Evolutionary conservation across 2,888 invertebrate species (phyloP).

Genomic region (Allophyes oxyacanthae): DNA sequence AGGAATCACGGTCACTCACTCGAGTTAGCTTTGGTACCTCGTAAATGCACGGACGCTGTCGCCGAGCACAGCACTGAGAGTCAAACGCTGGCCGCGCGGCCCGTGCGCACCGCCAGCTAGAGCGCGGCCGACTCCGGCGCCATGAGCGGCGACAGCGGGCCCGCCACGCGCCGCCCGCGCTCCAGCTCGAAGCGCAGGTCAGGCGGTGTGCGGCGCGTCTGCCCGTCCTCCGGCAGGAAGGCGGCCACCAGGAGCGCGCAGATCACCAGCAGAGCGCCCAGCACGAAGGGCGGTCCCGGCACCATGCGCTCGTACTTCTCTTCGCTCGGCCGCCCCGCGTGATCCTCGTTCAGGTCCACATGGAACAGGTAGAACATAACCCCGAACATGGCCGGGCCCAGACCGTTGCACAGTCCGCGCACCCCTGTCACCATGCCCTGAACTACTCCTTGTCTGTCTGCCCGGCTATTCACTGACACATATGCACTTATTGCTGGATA

Average conservation of each 20-base stretch:
- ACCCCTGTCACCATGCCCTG: conserved; percentile 99
- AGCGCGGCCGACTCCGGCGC: conserved; percentile 93
- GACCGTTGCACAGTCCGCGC: conserved; percentile 98
- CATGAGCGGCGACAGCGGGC: conserved; percentile 94
- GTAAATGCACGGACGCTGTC: conserved; percentile 74
- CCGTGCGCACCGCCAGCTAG: conserved; percentile 87
- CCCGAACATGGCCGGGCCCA: conserved; percentile 99
- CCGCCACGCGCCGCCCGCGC: conserved; percentile 93
- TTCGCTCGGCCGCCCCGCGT: conserved; percentile 77
- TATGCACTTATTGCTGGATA: conserved; percentile 99
- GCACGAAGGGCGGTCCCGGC: conserved; percentile 99
- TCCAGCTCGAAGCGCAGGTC: conserved; percentile 95
- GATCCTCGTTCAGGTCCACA: conserved; percentile 97
- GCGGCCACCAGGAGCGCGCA: conserved; percentile 97
- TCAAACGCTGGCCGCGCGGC: conserved; percentile 85
- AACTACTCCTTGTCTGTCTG: conserved; percentile 98
- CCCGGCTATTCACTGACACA: conserved; percentile 98
- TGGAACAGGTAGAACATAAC: conserved; percentile 99
- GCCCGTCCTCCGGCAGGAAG: conserved; percentile 93
- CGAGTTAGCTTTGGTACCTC: conserved; percentile 76
- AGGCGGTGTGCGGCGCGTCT: conserved; percentile 87
- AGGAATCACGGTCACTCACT: conserved; percentile 70
- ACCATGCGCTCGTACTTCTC: conserved; percentile 92
- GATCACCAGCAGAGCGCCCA: conserved; percentile 98
- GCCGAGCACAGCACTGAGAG: conserved; percentile 67